Base-by-base conservation (phyloP, 2,797 vertebrate genomes). In the Lateolabrax maculatus region DNA sequence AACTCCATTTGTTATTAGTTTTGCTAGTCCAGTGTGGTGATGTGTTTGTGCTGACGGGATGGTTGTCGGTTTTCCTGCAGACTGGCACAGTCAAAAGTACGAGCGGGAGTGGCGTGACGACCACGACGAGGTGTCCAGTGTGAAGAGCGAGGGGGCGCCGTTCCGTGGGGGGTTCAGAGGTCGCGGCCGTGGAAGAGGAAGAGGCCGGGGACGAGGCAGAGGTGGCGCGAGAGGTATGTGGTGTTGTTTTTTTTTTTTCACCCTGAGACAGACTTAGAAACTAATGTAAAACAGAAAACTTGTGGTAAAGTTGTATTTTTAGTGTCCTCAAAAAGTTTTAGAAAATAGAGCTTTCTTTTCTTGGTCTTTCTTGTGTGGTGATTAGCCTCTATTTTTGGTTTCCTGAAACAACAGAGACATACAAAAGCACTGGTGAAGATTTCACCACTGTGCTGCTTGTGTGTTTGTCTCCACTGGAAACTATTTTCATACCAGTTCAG, bases 71-170 rank as follows among this genome's bases (percentile, higher is more conserved):
- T 64, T 63, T 25, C 46, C 1, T 11, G 25, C 90, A 97, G 98
- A 97, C 84, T 99, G 98, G 97, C 97, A 98, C 94, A 96, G 97
- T 0, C 97, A 97, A 83, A 98, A 97, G 91, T 96, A 97, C 1
- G 98, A 99, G 86, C 96, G 96, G 8, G 96, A 96, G 90, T 98
- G 98, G 96, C 95, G 95, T 3, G 98, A 99, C 71, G 95, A 96
- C 88, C 98, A 98, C 2, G 98, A 99, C 1, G 98, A 99, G 91
- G 97, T 98, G 36, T 99, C 97, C 61, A 99, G 98, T 0, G 97
- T 99, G 92, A 99, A 99, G 94, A 99, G 98, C 4, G 98, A 99
- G 89, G 98, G 98, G 21, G 95, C 97, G 12, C 96, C 97, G 0
- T 97, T 98, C 81, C 95, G 98, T 18, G 97, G 96, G 19, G 96